These are phyloP conservation scores for Protodeltote pygarga DNA, from an alignment of 2,888 invertebrate genomes.

Conservation along the genomic window DNA sequence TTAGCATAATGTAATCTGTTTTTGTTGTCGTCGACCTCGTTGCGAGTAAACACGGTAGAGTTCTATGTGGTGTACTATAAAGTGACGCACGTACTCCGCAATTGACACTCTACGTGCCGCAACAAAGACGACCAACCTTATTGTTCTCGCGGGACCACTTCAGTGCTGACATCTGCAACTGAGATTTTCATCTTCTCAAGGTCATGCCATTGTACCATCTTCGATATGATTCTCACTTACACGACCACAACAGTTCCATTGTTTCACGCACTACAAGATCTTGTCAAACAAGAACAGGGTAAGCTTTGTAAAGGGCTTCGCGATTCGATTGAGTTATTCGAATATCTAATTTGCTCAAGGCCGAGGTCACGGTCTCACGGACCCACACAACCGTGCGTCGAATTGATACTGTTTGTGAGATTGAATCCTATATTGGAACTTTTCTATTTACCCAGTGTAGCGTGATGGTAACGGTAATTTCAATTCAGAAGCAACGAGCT, in stretches of 20 bases:
- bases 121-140: constrained; percentile 67
- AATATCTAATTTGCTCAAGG: constrained; percentile 60
- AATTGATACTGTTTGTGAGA: constrained; percentile 58
- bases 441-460: constrained; percentile 70
- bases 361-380: constrained; percentile 48
- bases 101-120: constrained; percentile 67
- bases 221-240: constrained; percentile 55
- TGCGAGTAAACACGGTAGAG: constrained; percentile 52
- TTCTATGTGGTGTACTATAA: constrained; percentile 36
- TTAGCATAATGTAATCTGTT: constrained; percentile 55
- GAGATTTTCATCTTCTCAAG: constrained; percentile 65
- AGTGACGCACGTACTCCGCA: constrained; percentile 64
- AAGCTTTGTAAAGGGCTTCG: constrained; percentile 53
- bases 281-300: constrained; percentile 58
- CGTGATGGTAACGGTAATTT: constrained; percentile 71
- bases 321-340: constrained; percentile 53
- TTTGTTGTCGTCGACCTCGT: constrained; percentile 56
- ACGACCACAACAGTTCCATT: constrained; percentile 59
- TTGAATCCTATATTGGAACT: constrained; percentile 67
- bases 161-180: constrained; percentile 60
- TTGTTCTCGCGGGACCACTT: constrained; percentile 65
- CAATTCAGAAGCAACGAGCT: constrained; percentile 76
- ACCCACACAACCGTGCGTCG: constrained; percentile 32
- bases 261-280: constrained; percentile 64
- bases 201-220: constrained; percentile 55